A percentile compares a stretch with the other conserved stretches of the same genome.
These are phyloP conservation scores for Heliconius sara DNA, from an alignment of 2,888 invertebrate species.

Conservation along the genomic window DNA sequence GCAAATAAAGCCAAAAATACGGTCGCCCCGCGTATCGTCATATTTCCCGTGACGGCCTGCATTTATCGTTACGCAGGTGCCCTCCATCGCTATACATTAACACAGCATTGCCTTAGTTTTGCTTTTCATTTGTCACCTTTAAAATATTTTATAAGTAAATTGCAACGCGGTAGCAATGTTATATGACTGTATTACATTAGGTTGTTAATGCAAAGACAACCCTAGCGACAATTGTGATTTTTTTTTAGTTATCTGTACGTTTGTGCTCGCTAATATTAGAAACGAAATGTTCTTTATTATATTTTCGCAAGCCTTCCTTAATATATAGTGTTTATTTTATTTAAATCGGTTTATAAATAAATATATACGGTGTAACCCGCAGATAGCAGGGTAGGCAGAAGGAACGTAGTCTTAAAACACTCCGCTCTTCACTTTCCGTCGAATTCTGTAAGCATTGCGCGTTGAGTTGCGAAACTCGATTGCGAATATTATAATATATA, in stretches of 20 bases:
- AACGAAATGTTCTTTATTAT: too few relatives aligned
- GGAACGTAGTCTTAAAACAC: too few relatives aligned
- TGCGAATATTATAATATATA: too few relatives aligned
- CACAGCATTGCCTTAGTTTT: constrained; percentile 54
- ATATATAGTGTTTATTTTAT: too few relatives aligned
- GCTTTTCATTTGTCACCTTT: constrained; percentile 56
- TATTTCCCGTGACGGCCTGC: constrained; percentile 54
- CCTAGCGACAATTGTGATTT: background rate
- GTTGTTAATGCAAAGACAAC: background rate
- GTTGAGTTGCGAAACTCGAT: too few relatives aligned
- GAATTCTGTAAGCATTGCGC: too few relatives aligned
- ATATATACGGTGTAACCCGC: too few relatives aligned
- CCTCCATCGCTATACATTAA: constrained; percentile 54
- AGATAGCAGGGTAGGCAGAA: too few relatives aligned
- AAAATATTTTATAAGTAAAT: constrained; percentile 16
- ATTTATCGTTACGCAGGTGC: constrained; percentile 61
- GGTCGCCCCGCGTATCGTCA: constrained; percentile 52
- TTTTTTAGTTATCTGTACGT: background rate
- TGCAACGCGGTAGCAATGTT: background rate
- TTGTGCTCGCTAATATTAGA: too few relatives aligned
- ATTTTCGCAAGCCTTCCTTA: too few relatives aligned
- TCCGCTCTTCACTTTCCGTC: too few relatives aligned
- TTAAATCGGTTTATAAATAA: too few relatives aligned
- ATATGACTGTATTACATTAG: background rate
- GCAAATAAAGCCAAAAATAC: constrained; percentile 31